phyloP scores from a whole-genome alignment of 2,888 invertebrate genomes.

The Resseliella maxima region DNA sequence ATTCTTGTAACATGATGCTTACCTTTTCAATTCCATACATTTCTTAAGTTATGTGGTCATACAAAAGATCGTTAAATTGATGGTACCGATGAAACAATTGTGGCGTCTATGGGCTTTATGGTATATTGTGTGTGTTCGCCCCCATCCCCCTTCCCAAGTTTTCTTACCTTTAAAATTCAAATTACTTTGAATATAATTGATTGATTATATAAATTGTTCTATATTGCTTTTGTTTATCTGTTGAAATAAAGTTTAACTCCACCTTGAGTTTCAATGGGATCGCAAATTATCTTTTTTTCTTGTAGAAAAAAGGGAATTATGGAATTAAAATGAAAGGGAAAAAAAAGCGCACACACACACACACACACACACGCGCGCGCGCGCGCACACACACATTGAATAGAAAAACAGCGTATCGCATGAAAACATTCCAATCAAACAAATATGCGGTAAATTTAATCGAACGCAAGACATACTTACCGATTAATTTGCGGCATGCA shows the following conservation, averaged over 20 bases:
- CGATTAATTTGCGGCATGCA: slow-evolving; percentile 18
- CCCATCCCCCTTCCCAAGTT: too few relatives aligned
- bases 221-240: too few relatives aligned
- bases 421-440: slow-evolving; percentile 7
- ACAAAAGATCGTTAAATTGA: background rate
- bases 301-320: too few relatives aligned
- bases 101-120: background rate
- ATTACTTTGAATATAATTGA: too few relatives aligned
- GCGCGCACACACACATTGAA: too few relatives aligned
- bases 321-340: background rate
- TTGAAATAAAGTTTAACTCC: too few relatives aligned
- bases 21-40: background rate
- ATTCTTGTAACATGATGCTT: too few relatives aligned
- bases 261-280: too few relatives aligned
- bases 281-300: too few relatives aligned
- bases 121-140: background rate
- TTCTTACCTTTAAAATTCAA: too few relatives aligned
- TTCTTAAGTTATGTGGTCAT: background rate
- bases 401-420: background rate
- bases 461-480: slow-evolving; percentile 41
- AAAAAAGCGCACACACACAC: background rate
- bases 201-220: too few relatives aligned
- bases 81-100: background rate
- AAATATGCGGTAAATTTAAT: slow-evolving; percentile 51
- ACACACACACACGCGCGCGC: background rate